Evolutionary conservation across 2,888 invertebrate species (phyloP).

Genomic region (Drosophila pseudotalamancana): DNA sequence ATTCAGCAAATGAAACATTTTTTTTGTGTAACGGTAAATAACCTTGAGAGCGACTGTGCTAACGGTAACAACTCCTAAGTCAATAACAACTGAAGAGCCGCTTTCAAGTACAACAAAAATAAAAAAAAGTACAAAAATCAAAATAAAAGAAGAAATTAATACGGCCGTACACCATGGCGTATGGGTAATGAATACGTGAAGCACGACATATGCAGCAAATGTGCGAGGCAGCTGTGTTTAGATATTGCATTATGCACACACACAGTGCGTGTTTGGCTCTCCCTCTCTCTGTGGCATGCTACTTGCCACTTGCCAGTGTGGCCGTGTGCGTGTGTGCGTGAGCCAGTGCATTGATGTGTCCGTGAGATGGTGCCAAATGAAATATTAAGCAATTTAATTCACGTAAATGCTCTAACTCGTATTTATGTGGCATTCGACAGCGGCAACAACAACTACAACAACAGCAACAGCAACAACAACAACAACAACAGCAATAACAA

Average conservation of each 20-base stretch:
- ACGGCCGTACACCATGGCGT: conserved; percentile 65
- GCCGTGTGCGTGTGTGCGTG: conserved; percentile 25
- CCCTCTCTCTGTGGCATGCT: conserved; percentile 29
- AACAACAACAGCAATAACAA: conserved; percentile 4
- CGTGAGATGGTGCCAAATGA: conserved; percentile 57
- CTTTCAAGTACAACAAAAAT: conserved; percentile 44
- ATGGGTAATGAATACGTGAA: conserved; percentile 52
- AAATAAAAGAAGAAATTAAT: background rate
- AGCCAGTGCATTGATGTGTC: conserved; percentile 15
- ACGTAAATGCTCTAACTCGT: conserved; percentile 35
- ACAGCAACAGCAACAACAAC: conserved; percentile 13
- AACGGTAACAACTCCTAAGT: conserved; percentile 6
- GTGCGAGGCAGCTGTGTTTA: conserved; percentile 47
- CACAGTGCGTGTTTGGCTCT: conserved; percentile 20
- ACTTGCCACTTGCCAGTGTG: conserved; percentile 7
- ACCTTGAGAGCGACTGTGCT: conserved; percentile 63
- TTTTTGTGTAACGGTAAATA: conserved; percentile 62
- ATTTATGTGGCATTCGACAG: conserved; percentile 33
- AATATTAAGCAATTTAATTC: conserved; percentile 63
- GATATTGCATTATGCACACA: conserved; percentile 35
- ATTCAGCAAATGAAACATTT: conserved; percentile 33
- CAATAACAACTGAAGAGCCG: conserved; percentile 17
- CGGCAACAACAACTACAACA: conserved; percentile 4
- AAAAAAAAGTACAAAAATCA: too few relatives aligned
- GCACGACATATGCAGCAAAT: conserved; percentile 61